phyloP scores from a whole-genome alignment of 2,113 vertebrate genomes.

The Stomatorhinus ivindoensis region DNA sequence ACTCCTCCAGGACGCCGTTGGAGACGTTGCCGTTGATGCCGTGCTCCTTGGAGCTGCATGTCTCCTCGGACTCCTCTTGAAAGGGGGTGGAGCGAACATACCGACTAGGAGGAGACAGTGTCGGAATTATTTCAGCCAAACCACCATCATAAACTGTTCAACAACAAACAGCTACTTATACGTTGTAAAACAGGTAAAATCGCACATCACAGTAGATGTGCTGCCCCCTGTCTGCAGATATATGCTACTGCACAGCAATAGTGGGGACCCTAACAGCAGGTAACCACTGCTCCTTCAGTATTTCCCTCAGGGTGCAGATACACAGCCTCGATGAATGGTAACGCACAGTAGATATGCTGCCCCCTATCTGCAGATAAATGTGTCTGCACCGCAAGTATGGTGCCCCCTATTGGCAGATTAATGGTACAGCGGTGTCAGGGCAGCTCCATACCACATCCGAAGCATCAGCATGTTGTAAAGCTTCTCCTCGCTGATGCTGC shows the following conservation, averaged over 20 bases:
- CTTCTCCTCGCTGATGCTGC: constrained; percentile 90
- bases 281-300: neutral
- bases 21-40: constrained; percentile 85
- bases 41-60: constrained; percentile 74
- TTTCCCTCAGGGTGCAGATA: neutral
- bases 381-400: neutral
- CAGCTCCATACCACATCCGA: constrained; percentile 75
- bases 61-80: constrained; percentile 75
- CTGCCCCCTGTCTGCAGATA: neutral
- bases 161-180: neutral
- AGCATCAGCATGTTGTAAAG: constrained; percentile 89
- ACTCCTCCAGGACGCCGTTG: constrained; percentile 89
- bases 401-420: neutral
- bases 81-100: constrained; percentile 49
- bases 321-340: neutral
- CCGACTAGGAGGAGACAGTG: constrained; percentile 45
- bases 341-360: neutral
- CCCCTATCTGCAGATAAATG: neutral
- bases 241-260: neutral
- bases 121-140: neutral
- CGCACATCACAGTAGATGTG: neutral
- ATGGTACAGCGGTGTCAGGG: neutral
- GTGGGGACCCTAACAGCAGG: neutral
- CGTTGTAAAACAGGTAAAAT: neutral
- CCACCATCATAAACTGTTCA: neutral